A percentile compares a stretch with the other conserved stretches of the same genome.
Evolutionary conservation across 2,113 vertebrate genomes (phyloP).

Genomic region (Pavo muticus): DNA sequence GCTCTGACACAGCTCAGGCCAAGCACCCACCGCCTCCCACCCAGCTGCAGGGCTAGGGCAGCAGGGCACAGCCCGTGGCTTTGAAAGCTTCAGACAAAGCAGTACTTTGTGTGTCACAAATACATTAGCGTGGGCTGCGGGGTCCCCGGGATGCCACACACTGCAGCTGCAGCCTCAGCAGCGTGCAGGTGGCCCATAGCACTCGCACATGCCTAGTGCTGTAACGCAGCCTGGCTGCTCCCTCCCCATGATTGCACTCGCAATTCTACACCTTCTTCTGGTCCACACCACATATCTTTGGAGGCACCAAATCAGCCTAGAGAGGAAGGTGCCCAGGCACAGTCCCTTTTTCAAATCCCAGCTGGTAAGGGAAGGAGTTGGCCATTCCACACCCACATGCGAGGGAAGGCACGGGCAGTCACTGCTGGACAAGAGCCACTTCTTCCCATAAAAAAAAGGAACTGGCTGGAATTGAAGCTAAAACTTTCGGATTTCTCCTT

Average conservation of each 20-base stretch:
- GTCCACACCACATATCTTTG: neutral
- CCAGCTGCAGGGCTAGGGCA: neutral
- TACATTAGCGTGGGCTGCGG: rapidly evolving
- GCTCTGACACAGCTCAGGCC: neutral
- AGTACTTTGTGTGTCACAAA: neutral
- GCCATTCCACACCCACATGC: rapidly evolving
- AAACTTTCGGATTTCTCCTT: neutral
- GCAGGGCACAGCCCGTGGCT: neutral
- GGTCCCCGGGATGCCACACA: neutral
- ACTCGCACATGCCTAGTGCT: rapidly evolving
- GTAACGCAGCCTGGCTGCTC: neutral
- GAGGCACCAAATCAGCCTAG: neutral
- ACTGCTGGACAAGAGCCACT: rapidly evolving
- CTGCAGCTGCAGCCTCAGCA: neutral
- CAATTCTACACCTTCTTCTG: neutral
- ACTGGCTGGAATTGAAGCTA: neutral
- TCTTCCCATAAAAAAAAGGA: neutral
- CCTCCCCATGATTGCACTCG: neutral
- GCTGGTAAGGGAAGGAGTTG: conserved; percentile 66
- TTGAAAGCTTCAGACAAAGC: neutral
- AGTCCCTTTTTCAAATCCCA: conserved; percentile 79
- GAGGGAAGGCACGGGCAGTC: neutral
- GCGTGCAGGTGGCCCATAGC: rapidly evolving
- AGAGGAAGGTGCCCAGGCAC: neutral
- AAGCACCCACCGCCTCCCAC: neutral